These are phyloP conservation scores for Rhombomys opimus DNA, from an alignment of 2,113 vertebrate genomes.

Conservation along the genomic window DNA sequence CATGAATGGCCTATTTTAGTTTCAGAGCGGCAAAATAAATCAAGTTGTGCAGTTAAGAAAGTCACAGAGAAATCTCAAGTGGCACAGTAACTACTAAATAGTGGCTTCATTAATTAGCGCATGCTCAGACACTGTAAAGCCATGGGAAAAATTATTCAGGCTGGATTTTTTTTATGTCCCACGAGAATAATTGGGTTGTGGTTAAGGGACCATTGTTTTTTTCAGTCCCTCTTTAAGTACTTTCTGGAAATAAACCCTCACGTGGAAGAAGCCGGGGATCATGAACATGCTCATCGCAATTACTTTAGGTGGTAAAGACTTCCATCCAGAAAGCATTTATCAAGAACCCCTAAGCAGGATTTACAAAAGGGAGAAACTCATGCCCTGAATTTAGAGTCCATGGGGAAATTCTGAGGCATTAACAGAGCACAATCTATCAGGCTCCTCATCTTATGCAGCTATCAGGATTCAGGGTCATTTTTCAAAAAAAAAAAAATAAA, in stretches of 20 bases:
- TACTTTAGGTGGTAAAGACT: conserved; percentile 24
- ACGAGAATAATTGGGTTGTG: conserved; percentile 32
- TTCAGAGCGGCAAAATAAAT: conserved; percentile 61
- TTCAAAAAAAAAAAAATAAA: neutral
- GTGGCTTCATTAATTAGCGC: conserved; percentile 50
- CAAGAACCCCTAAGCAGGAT: neutral
- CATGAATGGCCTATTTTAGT: conserved; percentile 49
- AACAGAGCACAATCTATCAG: conserved; percentile 6
- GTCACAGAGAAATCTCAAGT: conserved; percentile 24
- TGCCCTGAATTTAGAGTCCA: conserved; percentile 24
- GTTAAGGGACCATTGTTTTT: conserved; percentile 29
- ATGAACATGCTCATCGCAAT: neutral
- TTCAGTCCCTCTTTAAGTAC: conserved; percentile 33
- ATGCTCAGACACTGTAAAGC: neutral
- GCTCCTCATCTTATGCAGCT: neutral
- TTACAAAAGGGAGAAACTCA: conserved; percentile 16
- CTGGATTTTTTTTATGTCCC: conserved; percentile 24
- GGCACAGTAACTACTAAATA: conserved; percentile 45
- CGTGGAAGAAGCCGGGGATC: conserved; percentile 21
- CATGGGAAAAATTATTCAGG: conserved; percentile 37
- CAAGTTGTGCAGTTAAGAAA: conserved; percentile 48
- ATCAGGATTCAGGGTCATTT: neutral
- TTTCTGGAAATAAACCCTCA: conserved; percentile 40
- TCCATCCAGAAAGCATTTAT: conserved; percentile 30
- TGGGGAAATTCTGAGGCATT: conserved; percentile 34